Evolutionary conservation across 1,140 invertebrate genomes (phyloP).

Genomic region (Uloborus diversus): DNA sequence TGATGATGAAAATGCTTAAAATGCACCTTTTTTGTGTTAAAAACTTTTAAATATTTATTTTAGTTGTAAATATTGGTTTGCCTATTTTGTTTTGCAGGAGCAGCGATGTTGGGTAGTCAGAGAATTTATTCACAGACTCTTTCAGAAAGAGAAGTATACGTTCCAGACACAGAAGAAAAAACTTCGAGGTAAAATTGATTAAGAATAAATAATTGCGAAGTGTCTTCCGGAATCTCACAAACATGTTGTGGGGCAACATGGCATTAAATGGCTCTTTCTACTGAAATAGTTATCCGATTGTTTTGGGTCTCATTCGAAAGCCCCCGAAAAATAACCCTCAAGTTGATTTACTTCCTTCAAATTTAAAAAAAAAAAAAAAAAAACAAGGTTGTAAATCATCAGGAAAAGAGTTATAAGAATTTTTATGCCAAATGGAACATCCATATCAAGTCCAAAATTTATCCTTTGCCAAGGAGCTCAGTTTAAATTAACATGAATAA

Average conservation of each 20-base stretch:
- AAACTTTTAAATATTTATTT: background rate
- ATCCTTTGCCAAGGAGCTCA: too few species aligned
- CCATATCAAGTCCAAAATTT: too few species aligned
- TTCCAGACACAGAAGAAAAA: slow-evolving; percentile 32
- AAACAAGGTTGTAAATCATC: too few species aligned
- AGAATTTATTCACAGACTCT: slow-evolving; percentile 42
- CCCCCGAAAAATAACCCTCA: background rate
- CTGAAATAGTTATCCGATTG: background rate
- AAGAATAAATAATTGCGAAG: background rate
- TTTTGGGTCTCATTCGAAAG: background rate
- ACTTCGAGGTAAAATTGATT: background rate
- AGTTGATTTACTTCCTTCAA: background rate
- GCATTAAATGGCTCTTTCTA: background rate
- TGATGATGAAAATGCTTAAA: too few species aligned
- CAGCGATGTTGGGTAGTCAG: background rate
- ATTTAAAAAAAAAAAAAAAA: background rate
- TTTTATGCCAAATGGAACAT: too few species aligned
- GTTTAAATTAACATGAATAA: too few species aligned
- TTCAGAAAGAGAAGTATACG: slow-evolving; percentile 41
- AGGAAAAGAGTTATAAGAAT: too few species aligned
- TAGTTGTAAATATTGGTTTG: background rate
- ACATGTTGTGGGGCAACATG: too few species aligned
- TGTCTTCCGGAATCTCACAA: background rate
- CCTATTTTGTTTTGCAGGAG: background rate
- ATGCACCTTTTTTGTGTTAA: too few species aligned